These are phyloP conservation scores for Euthynnus affinis DNA, from an alignment of 2,797 vertebrate species.

Conservation along the genomic window DNA sequence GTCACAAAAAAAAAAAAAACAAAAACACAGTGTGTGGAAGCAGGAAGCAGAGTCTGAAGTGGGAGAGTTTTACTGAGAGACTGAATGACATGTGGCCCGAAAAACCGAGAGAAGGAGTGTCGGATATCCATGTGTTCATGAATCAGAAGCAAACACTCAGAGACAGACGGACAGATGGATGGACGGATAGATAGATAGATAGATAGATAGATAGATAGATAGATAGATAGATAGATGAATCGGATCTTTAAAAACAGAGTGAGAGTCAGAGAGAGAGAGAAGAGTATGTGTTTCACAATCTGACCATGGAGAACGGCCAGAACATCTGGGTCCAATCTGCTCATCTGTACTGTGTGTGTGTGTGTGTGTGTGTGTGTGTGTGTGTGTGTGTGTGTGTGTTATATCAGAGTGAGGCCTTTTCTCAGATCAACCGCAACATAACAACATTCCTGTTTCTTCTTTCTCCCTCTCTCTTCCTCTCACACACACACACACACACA, in stretches of 20 bases:
- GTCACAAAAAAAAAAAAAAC: not conserved
- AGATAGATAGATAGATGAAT: not conserved
- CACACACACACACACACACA: slow-evolving; percentile 41
- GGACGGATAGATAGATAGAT: not conserved
- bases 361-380: slow-evolving; percentile 32
- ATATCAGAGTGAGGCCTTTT: slow-evolving; percentile 53
- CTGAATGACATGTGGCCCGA: not conserved
- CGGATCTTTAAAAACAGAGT: no score
- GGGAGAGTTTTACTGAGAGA: not conserved
- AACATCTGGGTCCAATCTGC: slow-evolving; percentile 80
- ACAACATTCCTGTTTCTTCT: slow-evolving; percentile 66
- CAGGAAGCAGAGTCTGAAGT: not conserved
- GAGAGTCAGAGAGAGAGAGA: slow-evolving; percentile 7
- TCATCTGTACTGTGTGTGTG: slow-evolving; percentile 56
- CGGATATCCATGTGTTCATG: not conserved
- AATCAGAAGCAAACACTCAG: not conserved
- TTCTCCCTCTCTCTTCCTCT: slow-evolving; percentile 25
- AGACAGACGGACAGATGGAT: not conserved
- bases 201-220: not conserved
- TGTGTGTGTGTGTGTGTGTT: slow-evolving; percentile 30
- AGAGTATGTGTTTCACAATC: slow-evolving; percentile 50
- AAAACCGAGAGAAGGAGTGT: not conserved
- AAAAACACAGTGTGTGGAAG: not conserved
- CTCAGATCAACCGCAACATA: slow-evolving; percentile 65
- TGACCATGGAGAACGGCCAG: slow-evolving; percentile 53